phyloP scores from a whole-genome alignment of 2,888 invertebrate genomes.

The Strigamia crassipes region DNA sequence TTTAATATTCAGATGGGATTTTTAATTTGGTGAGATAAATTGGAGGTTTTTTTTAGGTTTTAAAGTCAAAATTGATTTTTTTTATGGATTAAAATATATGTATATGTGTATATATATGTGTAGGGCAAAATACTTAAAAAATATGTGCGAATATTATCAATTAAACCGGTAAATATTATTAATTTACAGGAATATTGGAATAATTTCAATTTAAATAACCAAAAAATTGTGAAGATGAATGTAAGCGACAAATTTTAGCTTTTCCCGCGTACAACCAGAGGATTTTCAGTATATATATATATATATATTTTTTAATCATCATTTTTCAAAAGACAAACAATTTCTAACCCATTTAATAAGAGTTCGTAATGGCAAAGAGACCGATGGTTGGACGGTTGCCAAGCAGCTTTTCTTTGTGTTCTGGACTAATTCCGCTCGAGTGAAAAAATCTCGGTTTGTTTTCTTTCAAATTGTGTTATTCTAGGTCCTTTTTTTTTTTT shows the following conservation, averaged over 20 bases:
- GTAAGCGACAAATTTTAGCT: no score
- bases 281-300: neutral
- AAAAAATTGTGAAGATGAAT: no score
- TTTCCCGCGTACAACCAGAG: no score
- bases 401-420: conserved; percentile 30
- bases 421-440: conserved; percentile 25
- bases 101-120: neutral
- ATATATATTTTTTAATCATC: neutral
- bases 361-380: conserved; percentile 19
- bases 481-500: neutral
- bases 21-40: neutral
- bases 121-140: no score
- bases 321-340: conserved; percentile 1
- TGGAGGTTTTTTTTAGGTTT: no score
- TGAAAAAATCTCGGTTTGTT: conserved; percentile 37
- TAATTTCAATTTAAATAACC: no score
- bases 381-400: conserved; percentile 14
- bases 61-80: neutral
- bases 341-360: conserved; percentile 23
- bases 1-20: neutral
- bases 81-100: neutral
- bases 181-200: no score
- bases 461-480: conserved; percentile 31
- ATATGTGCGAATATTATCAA: no score
- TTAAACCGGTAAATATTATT: no score